Conservation (phyloP, 1,140 invertebrate genomes). For the Brachionus koreanus region DNA sequence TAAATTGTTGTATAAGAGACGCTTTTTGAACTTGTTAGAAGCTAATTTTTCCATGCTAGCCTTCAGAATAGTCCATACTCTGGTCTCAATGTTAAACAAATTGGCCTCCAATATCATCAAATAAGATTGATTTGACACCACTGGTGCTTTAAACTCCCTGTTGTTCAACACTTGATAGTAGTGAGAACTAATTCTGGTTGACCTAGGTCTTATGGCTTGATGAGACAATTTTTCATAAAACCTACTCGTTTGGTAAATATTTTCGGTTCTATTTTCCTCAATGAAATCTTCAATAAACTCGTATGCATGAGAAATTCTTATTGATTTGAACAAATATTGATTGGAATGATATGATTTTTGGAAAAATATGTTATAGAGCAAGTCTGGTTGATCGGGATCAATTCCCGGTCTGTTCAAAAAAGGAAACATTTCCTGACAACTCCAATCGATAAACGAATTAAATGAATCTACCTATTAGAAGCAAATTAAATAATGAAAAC, state of each 20-base stretch:
- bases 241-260: not conserved
- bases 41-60: not conserved
- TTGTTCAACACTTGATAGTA: not conserved
- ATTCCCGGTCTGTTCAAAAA: not conserved
- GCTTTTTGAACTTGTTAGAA: not conserved
- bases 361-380: not conserved
- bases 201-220: not conserved
- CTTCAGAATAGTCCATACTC: not conserved
- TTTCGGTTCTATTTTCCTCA: not conserved
- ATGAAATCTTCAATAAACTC: not conserved
- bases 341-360: not conserved
- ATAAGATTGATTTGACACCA: not conserved
- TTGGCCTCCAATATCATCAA: not conserved
- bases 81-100: conserved; percentile 1
- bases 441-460: not conserved
- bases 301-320: not conserved
- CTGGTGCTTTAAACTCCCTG: not conserved
- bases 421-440: not conserved
- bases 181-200: not conserved
- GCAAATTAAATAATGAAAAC: not conserved
- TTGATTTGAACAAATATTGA: conserved; percentile 20
- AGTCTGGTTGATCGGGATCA: not conserved
- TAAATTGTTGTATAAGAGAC: not conserved
- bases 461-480: not conserved
- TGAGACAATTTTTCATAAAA: not conserved